Conservation (phyloP, 2,888 invertebrate genomes). For the Tachystola acroxantha region DNA sequence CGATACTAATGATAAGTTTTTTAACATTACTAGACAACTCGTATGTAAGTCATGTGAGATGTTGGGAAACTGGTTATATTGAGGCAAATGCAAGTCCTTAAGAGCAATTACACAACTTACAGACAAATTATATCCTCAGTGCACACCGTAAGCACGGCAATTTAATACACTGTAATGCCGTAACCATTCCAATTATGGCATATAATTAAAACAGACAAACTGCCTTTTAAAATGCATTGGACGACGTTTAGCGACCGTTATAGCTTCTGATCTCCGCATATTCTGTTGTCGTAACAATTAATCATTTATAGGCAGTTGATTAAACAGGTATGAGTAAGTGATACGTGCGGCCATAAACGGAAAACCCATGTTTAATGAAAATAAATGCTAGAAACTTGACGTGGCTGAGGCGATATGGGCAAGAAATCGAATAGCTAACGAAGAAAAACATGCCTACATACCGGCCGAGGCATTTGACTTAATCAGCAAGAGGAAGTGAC, state of each 20-base stretch:
- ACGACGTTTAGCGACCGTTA: constrained; percentile 11
- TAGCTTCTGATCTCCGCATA: constrained; percentile 22
- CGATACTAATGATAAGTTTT: constrained; percentile 49
- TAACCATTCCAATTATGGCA: constrained; percentile 33
- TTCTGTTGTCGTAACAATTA: constrained; percentile 29
- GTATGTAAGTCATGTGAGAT: constrained; percentile 28
- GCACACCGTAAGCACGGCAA: constrained; percentile 34
- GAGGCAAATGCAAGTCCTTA: constrained; percentile 38
- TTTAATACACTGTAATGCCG: constrained; percentile 31
- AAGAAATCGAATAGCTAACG: constrained; percentile 31
- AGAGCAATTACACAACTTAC: constrained; percentile 32
- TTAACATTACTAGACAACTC: constrained; percentile 36
- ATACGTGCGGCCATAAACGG: constrained; percentile 33
- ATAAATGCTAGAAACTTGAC: constrained; percentile 49
- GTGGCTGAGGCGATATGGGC: constrained; percentile 22
- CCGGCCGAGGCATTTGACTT: constrained; percentile 13
- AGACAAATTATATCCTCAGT: constrained; percentile 42
- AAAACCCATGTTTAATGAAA: constrained; percentile 58
- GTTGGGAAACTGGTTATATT: constrained; percentile 34
- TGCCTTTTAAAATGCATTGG: constrained; percentile 24
- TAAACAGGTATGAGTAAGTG: constrained; percentile 40
- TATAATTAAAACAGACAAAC: constrained; percentile 43
- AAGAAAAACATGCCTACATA: constrained; percentile 30
- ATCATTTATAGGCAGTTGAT: constrained; percentile 35
- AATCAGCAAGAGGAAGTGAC: constrained; percentile 34